Base-by-base conservation (phyloP, 2,888 invertebrate genomes). In the Rhagophthalmus giganteus region DNA sequence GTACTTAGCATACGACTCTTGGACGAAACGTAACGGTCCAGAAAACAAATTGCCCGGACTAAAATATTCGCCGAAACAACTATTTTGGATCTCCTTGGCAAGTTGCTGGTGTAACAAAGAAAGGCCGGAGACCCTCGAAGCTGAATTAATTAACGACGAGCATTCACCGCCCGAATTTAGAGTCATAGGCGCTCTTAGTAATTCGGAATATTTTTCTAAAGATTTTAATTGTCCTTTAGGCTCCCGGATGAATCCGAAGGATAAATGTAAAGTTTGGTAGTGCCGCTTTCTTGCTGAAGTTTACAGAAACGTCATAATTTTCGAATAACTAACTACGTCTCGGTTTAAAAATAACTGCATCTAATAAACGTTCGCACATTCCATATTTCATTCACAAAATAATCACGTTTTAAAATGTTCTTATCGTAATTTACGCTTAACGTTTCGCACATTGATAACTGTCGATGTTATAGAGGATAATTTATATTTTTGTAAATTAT, bases 31-130 rank as follows among this genome's bases (percentile, higher is more conserved):
- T 3, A 80, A 88, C 66, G 82, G 84, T 0, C 74, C 75, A 0
- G 90, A 90, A 63, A 72, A 75, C 0, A 77, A 78, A 24, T 76
- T 91, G 7, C 90, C 90, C 0, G 89, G 88, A 0, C 75, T 91
- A 0, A 77, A 83, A 35, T 87, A 80, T 63, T 77, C 81, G 0
- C 83, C 86, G 0, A 78, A 79, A 73, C 78, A 79, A 62, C 53
- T 79, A 35, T 79, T 79, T 60, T 79, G 78, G 78, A 65, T 89
- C 61, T 84, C 86, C 53, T 85, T 87, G 0, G 88, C 87, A 1
- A 86, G 87, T 74, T 86, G 88, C 1, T 91, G 90, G 90, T 91
- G 91, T 72, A 83, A 87, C 10, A 86, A 86, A 55, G 86, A 86
- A 71, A 78, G 84, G 54, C 81, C 81, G 66, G 76, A 55, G 34